Evolutionary conservation across 2,888 invertebrate species (phyloP), one percentile per base, ranked within the genome.

Genomic region (Trichacis sp.): DNA sequence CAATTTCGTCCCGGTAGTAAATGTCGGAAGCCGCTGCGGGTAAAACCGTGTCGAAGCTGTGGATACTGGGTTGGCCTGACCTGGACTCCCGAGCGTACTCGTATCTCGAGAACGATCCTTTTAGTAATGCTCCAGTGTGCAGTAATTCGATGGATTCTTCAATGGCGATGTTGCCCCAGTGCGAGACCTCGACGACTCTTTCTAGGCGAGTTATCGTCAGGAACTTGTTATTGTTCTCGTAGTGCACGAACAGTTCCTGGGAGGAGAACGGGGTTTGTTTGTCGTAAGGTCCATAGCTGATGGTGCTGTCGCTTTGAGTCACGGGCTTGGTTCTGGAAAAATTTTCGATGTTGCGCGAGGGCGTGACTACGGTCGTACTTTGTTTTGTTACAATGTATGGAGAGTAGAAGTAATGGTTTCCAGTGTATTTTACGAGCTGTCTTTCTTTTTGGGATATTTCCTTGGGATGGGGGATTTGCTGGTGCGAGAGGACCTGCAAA

Each of bases 111-210:
- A 69, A 69, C 2, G 69, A 69, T 4, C 77, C 80, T 81, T 97
- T 97, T 38, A 99, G 85, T 68, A 90, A 88, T 9, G 99, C 98
- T 40, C 99, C 99, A 45, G 93, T 92, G 80, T 99, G 98, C 15
- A 92, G 87, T 70, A 99, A 88, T 82, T 97, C 95, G 72, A 98
- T 90, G 5, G 92, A 91, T 83, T 99, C 99, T 82, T 98, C 97
- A 0, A 99, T 89, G 17, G 98, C 98, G 76, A 99, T 95, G 79
- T 98, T 98, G 6, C 98, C 98, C 99, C 99, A 99, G 83, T 99
- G 98, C 0, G 98, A 99, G 1, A 99, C 91, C 86, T 99, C 98
- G 75, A 99, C 93, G 0, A 90, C 86, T 48, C 99, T 89, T 74
- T 94, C 93, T 72, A 99, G 84, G 45, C 89, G 88, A 0, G 93